phyloP scores from a whole-genome alignment of 2,797 vertebrate genomes.

The Rhinichthys osculus region DNA sequence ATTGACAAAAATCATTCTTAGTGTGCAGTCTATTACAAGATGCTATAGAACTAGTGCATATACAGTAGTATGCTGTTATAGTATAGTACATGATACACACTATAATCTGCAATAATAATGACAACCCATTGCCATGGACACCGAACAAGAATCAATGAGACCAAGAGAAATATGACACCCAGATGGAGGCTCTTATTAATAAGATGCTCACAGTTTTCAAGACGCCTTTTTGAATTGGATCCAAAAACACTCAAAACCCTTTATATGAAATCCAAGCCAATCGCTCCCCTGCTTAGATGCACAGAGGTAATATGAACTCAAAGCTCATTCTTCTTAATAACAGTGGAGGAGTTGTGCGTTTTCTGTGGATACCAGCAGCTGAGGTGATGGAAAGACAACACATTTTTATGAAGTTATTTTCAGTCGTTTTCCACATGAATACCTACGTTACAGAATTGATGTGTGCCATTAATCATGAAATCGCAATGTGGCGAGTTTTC shows the following conservation, averaged over 20 bases:
- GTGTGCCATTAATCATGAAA: conserved; percentile 37
- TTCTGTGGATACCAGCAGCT: conserved; percentile 14
- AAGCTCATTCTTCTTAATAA: conserved; percentile 49
- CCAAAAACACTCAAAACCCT: conserved; percentile 41
- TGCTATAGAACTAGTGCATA: neutral
- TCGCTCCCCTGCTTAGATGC: conserved; percentile 25
- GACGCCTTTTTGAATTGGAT: conserved; percentile 37
- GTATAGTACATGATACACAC: neutral
- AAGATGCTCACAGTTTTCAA: conserved; percentile 36
- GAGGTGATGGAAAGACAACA: conserved; percentile 35
- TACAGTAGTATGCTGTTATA: neutral
- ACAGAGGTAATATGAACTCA: conserved; percentile 40
- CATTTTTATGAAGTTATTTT: conserved; percentile 42
- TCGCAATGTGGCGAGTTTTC: neutral
- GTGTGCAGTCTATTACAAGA: conserved; percentile 5
- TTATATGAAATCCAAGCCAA: conserved; percentile 30
- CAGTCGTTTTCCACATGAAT: conserved; percentile 31
- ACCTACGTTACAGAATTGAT: conserved; percentile 3
- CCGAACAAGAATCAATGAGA: conserved; percentile 3
- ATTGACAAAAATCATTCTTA: neutral
- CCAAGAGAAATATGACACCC: conserved; percentile 18
- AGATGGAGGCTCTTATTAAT: conserved; percentile 42
- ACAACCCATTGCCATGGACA: conserved; percentile 12
- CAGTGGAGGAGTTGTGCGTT: neutral
- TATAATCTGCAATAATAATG: conserved; percentile 4